Evolutionary conservation across 1,140 invertebrate species (phyloP).

Genomic region (Microplitis mediator): DNA sequence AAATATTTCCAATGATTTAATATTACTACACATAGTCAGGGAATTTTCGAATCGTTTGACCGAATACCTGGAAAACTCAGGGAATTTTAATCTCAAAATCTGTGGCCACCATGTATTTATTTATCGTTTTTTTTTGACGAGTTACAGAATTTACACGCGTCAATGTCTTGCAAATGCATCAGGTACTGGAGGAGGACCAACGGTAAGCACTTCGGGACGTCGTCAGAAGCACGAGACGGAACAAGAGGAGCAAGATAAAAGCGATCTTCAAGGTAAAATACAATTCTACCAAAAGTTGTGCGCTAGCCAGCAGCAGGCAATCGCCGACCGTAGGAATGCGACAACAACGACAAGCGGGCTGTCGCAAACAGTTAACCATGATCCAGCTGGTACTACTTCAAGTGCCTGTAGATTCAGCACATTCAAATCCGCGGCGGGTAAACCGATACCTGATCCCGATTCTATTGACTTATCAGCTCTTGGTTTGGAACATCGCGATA

Average conservation of each 20-base stretch:
- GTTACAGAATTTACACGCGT: slow-evolving; percentile 49
- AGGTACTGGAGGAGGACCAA: slow-evolving; percentile 46
- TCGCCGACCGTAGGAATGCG: slow-evolving; percentile 35
- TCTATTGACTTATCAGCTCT: slow-evolving; percentile 40
- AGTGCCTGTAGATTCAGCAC: slow-evolving; percentile 45
- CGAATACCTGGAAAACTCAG: too few relatives aligned
- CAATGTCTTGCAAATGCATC: slow-evolving; percentile 55
- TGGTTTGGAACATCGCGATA: slow-evolving; percentile 37
- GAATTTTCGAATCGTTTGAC: too few relatives aligned
- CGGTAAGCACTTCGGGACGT: slow-evolving; percentile 48
- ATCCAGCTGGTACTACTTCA: slow-evolving; percentile 6
- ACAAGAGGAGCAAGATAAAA: slow-evolving; percentile 57
- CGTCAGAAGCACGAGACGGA: slow-evolving; percentile 49
- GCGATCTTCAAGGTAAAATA: slow-evolving; percentile 57
- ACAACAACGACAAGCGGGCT: slow-evolving; percentile 31
- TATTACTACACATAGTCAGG: too few relatives aligned
- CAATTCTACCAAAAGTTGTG: slow-evolving; percentile 49
- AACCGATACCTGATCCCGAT: slow-evolving; percentile 24
- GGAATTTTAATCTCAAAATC: too few relatives aligned
- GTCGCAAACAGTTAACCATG: slow-evolving; percentile 22
- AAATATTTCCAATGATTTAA: too few relatives aligned
- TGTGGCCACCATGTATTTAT: too few relatives aligned
- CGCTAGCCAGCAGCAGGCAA: slow-evolving; percentile 42
- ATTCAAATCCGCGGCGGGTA: slow-evolving; percentile 44
- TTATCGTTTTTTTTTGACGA: too few relatives aligned